Evolutionary conservation across 64 coral and sea anemone genomes (phyloP).

Genomic region (Actinia equina): DNA sequence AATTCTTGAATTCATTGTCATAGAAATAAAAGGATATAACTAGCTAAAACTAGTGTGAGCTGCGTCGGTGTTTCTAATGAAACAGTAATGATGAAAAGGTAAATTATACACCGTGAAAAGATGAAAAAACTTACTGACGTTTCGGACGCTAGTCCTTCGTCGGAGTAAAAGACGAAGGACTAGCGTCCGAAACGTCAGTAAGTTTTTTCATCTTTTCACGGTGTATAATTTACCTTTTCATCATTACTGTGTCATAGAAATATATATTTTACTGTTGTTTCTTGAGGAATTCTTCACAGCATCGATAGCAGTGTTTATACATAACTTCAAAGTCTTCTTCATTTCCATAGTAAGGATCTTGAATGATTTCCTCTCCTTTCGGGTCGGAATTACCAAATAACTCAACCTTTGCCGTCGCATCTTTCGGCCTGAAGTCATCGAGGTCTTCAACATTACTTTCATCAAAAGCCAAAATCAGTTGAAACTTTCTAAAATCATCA

Average conservation of each 20-base stretch:
- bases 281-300: conserved; percentile 61
- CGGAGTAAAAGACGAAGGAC: no score
- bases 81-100: no score
- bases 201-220: no score
- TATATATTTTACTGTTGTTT: neutral
- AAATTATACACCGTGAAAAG: no score
- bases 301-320: conserved; percentile 70
- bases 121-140: no score
- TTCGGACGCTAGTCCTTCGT: no score
- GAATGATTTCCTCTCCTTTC: conserved; percentile 41
- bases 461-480: conserved; percentile 87
- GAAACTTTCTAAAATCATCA: conserved; percentile 80
- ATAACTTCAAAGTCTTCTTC: conserved; percentile 64
- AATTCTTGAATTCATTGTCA: neutral
- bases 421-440: conserved; percentile 54
- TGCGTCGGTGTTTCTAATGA: no score
- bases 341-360: conserved; percentile 80
- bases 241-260: neutral
- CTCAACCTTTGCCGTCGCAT: conserved; percentile 64
- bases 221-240: no score
- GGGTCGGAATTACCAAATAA: conserved; percentile 81
- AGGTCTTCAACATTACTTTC: conserved; percentile 82
- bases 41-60: no score
- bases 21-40: no score
- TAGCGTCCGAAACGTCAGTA: no score